A percentile compares a stretch with the other conserved stretches of the same genome.
phyloP scores from a whole-genome alignment of 2,888 invertebrate genomes.

The Dorcus hopei region DNA sequence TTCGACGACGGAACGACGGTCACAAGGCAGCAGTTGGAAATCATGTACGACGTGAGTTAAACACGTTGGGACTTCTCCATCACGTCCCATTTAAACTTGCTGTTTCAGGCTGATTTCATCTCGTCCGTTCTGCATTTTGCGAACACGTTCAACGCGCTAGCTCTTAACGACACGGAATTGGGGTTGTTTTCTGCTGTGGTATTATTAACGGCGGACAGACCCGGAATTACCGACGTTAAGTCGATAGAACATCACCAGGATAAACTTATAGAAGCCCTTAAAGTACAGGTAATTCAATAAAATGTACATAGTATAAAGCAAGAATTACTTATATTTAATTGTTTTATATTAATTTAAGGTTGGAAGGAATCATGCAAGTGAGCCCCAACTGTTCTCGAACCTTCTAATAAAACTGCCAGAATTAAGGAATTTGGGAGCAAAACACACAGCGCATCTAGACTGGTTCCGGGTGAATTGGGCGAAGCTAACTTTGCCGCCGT shows the following conservation, averaged over 20 bases:
- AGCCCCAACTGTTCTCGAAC: conserved; percentile 57
- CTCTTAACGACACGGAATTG: conserved; percentile 84
- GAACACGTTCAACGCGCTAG: conserved; percentile 68
- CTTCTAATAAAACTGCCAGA: conserved; percentile 67
- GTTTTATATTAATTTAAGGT: conserved; percentile 43
- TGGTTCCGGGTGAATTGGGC: conserved; percentile 92
- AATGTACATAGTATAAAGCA: background rate
- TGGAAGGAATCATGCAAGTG: conserved; percentile 58
- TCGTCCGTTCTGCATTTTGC: conserved; percentile 79
- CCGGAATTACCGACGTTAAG: conserved; percentile 76
- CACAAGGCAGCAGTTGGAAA: conserved; percentile 77
- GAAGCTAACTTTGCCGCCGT: conserved; percentile 79
- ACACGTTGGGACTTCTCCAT: conserved; percentile 4
- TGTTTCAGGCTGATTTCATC: conserved; percentile 76
- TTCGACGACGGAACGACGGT: conserved; percentile 89
- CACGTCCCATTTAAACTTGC: background rate
- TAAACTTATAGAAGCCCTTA: conserved; percentile 81
- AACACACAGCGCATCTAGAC: conserved; percentile 79
- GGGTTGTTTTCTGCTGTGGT: conserved; percentile 86
- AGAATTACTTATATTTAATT: too few relatives aligned
- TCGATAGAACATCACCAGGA: conserved; percentile 77
- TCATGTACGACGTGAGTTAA: conserved; percentile 79
- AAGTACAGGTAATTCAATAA: conserved; percentile 61
- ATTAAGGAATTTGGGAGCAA: conserved; percentile 73
- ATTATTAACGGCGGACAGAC: conserved; percentile 75